Evolutionary conservation across 2,888 invertebrate genomes (phyloP).

Genomic region (Nomada flava): DNA sequence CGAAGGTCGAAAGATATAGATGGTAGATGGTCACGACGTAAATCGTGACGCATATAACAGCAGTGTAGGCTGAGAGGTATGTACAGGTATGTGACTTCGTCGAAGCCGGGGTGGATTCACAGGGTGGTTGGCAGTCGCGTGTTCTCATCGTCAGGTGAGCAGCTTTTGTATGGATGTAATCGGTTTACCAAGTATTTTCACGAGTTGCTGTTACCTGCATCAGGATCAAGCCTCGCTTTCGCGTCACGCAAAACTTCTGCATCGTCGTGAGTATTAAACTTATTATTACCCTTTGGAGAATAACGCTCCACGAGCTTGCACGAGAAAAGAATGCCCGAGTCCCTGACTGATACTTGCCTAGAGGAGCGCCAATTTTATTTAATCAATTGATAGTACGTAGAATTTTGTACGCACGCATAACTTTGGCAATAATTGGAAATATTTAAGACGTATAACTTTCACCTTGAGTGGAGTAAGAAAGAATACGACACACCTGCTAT

Average conservation of each 20-base stretch:
- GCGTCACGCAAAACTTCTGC: constrained; percentile 38
- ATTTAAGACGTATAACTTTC: too few species aligned
- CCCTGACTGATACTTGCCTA: not conserved
- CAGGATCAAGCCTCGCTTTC: not conserved
- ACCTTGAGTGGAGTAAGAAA: too few species aligned
- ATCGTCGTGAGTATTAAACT: constrained; percentile 51
- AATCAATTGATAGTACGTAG: not conserved
- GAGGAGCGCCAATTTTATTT: not conserved
- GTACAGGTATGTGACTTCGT: constrained; percentile 63
- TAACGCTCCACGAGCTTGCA: not conserved
- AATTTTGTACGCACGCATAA: too few species aligned
- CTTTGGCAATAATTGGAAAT: too few species aligned
- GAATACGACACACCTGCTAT: too few species aligned
- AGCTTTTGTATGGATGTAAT: constrained; percentile 72
- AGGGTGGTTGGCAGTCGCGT: constrained; percentile 77
- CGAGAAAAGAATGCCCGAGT: not conserved
- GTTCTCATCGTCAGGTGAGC: constrained; percentile 75
- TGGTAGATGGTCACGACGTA: constrained; percentile 55
- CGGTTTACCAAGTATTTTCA: constrained; percentile 58
- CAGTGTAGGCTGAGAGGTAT: constrained; percentile 62
- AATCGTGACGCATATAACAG: constrained; percentile 50
- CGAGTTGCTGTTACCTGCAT: constrained; percentile 21
- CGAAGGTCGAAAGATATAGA: constrained; percentile 62
- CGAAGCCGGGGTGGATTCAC: constrained; percentile 60
- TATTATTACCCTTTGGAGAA: constrained; percentile 16